phyloP scores from a whole-genome alignment of 2,888 invertebrate species.

The Ephialtes manifestator region DNA sequence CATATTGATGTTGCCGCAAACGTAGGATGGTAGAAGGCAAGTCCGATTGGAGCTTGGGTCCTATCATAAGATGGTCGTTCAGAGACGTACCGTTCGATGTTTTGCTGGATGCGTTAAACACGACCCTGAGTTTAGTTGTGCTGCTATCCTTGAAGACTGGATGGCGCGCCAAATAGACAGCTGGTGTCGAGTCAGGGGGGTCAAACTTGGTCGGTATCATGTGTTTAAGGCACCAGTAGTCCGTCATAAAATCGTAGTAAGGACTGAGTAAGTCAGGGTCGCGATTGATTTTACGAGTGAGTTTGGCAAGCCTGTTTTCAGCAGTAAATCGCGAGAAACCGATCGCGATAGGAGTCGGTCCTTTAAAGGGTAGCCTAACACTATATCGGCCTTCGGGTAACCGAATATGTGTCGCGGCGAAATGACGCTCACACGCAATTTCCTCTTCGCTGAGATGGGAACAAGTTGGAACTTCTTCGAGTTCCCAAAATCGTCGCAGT shows the following conservation, averaged over 20 bases:
- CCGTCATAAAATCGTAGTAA: conserved; percentile 66
- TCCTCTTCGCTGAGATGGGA: conserved; percentile 66
- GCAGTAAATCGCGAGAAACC: conserved; percentile 69
- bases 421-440: conserved; percentile 70
- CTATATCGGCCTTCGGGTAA: conserved; percentile 72
- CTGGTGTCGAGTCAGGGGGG: no score
- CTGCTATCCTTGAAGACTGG: no score
- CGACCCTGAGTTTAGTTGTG: conserved; percentile 27
- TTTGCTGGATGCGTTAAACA: conserved; percentile 63
- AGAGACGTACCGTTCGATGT: conserved; percentile 55
- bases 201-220: conserved; percentile 26
- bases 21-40: conserved; percentile 42
- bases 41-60: conserved; percentile 39
- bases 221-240: conserved; percentile 58
- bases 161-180: no score
- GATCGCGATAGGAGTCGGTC: conserved; percentile 47
- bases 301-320: conserved; percentile 71
- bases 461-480: conserved; percentile 66
- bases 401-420: conserved; percentile 65
- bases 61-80: conserved; percentile 57
- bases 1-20: conserved; percentile 42
- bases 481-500: conserved; percentile 70
- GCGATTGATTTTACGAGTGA: conserved; percentile 69
- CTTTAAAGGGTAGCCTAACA: conserved; percentile 73
- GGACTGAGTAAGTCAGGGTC: conserved; percentile 30